These are phyloP conservation scores for Periplaneta americana DNA, from an alignment of 1,140 invertebrate species.

Conservation along the genomic window DNA sequence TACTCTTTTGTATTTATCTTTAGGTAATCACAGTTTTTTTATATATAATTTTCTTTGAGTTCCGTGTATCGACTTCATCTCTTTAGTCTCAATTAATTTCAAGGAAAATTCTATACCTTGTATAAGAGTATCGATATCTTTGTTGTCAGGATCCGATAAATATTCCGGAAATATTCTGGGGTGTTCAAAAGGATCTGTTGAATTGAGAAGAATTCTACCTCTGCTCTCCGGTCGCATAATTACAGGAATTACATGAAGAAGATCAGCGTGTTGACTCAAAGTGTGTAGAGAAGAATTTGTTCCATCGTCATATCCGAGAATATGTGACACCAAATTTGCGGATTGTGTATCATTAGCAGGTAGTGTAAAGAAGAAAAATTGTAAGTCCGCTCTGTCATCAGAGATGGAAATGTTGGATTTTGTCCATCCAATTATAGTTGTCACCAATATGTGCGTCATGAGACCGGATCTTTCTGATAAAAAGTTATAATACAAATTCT, in stretches of 20 bases:
- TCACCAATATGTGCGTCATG: neutral
- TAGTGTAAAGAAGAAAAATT: neutral
- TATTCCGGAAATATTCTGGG: conserved; percentile 86
- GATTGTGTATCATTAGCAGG: neutral
- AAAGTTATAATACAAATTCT: neutral
- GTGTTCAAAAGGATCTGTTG: conserved; percentile 65
- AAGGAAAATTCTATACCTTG: conserved; percentile 52
- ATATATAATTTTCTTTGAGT: conserved; percentile 25
- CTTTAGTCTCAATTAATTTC: conserved; percentile 34
- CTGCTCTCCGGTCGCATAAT: conserved; percentile 36
- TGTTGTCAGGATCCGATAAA: conserved; percentile 67
- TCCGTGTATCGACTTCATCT: conserved; percentile 36
- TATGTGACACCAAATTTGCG: neutral
- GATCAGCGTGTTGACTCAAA: neutral
- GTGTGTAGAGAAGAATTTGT: neutral
- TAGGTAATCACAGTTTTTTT: conserved; percentile 29
- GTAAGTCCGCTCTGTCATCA: neutral
- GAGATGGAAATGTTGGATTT: neutral
- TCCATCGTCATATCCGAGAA: neutral
- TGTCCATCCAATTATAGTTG: neutral
- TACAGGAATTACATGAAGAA: conserved; percentile 20
- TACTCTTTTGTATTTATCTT: conserved; percentile 22
- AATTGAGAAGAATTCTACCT: conserved; percentile 54
- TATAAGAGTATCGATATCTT: conserved; percentile 52
- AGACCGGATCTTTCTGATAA: neutral